phyloP scores from a whole-genome alignment of 2,888 invertebrate species.

The Lamellibrachia columna region DNA sequence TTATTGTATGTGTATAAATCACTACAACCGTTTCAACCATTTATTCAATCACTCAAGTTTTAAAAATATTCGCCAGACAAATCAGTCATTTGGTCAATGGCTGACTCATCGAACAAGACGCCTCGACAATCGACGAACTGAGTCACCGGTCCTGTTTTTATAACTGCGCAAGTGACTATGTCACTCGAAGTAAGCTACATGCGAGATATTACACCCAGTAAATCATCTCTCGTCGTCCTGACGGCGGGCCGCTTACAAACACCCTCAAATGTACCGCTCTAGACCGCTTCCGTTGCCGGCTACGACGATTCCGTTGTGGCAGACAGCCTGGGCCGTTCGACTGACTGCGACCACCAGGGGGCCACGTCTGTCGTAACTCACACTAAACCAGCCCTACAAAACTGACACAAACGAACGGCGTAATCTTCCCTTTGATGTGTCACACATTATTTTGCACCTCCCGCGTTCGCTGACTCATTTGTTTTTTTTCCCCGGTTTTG shows the following conservation, averaged over 20 bases:
- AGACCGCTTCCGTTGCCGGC: background rate
- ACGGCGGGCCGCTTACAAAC: background rate
- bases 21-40: too few species aligned
- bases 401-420: background rate
- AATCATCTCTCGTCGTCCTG: slow-evolving; percentile 1
- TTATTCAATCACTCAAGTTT: background rate
- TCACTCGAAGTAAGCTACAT: background rate
- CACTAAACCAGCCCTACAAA: background rate
- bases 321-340: background rate
- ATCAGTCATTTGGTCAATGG: background rate
- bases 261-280: background rate
- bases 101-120: background rate
- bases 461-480: background rate
- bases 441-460: background rate
- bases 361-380: background rate
- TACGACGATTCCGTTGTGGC: background rate
- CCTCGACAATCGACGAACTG: background rate
- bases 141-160: background rate
- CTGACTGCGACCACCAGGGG: background rate
- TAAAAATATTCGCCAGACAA: background rate
- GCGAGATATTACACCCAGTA: background rate
- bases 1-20: too few species aligned
- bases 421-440: background rate
- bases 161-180: background rate
- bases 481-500: background rate